phyloP scores from a whole-genome alignment of 2,113 vertebrate species.

The Holacanthus passer region DNA sequence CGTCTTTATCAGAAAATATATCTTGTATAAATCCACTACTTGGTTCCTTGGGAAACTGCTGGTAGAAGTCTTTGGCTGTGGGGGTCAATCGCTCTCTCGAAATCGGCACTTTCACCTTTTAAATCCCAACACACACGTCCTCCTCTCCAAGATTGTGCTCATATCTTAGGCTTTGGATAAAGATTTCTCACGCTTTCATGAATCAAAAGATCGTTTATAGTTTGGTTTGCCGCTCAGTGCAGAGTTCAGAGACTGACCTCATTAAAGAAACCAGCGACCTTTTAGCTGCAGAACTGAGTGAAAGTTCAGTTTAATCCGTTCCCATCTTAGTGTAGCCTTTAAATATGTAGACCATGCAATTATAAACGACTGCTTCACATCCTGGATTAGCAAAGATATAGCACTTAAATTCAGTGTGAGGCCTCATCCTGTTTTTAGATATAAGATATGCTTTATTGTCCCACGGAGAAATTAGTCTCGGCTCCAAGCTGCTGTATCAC shows the following conservation, averaged over 20 bases:
- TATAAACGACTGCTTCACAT: conserved; percentile 32
- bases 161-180: conserved; percentile 19
- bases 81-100: not conserved
- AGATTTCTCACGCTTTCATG: not conserved
- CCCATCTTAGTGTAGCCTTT: conserved; percentile 10
- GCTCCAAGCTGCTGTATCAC: too few relatives aligned
- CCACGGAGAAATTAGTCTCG: too few relatives aligned
- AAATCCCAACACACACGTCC: not conserved
- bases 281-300: conserved; percentile 2
- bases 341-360: conserved; percentile 18
- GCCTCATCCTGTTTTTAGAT: conserved; percentile 19
- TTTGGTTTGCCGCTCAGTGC: conserved; percentile 10
- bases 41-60: not conserved
- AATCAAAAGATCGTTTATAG: conserved; percentile 10
- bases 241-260: conserved; percentile 15
- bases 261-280: conserved; percentile 40
- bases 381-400: conserved; percentile 20
- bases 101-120: not conserved
- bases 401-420: conserved; percentile 12
- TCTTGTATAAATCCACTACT: conserved; percentile 1
- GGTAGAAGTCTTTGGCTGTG: not conserved
- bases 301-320: conserved; percentile 36
- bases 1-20: conserved; percentile 23
- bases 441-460: too few relatives aligned
- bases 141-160: not conserved